A percentile compares a stretch with the other conserved stretches of the same genome.
phyloP scores from a whole-genome alignment of 1,140 invertebrate genomes.

The Atta texana region DNA sequence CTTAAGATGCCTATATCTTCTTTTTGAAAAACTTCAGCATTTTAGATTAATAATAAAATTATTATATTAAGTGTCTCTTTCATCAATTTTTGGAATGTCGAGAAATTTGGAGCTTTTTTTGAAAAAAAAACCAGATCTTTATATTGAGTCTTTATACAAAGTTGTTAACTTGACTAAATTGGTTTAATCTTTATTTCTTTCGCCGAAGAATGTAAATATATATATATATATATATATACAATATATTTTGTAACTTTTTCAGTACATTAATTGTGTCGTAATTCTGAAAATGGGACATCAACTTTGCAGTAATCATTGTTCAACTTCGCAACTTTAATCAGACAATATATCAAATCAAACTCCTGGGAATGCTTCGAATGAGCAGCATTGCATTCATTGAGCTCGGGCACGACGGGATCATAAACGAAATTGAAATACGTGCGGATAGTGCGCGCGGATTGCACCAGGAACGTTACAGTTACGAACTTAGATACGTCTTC shows the following conservation, averaged over 20 bases:
- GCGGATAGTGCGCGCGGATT: slow-evolving; percentile 42
- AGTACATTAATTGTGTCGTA: neutral
- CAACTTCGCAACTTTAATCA: neutral
- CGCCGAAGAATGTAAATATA: too few species aligned
- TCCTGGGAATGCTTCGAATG: neutral
- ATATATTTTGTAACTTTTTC: too few species aligned
- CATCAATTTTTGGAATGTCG: too few species aligned
- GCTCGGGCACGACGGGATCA: slow-evolving; percentile 26
- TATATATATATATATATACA: too few species aligned
- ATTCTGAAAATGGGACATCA: slow-evolving; percentile 6
- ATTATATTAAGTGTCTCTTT: neutral
- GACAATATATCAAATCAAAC: neutral
- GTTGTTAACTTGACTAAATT: too few species aligned
- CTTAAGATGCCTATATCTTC: neutral
- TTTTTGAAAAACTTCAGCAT: neutral
- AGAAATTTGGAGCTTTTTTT: too few species aligned
- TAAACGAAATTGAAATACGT: slow-evolving; percentile 63
- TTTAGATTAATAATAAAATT: neutral
- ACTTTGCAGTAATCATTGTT: neutral
- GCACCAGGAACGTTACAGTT: slow-evolving; percentile 39
- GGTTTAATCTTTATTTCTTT: too few species aligned
- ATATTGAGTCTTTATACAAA: too few species aligned
- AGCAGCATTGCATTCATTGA: slow-evolving; percentile 41
- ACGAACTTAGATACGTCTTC: slow-evolving; percentile 47
- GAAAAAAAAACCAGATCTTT: too few species aligned